Base-by-base conservation (phyloP, 1,140 invertebrate genomes). In the Hyposmocoma kahamanoa region DNA sequence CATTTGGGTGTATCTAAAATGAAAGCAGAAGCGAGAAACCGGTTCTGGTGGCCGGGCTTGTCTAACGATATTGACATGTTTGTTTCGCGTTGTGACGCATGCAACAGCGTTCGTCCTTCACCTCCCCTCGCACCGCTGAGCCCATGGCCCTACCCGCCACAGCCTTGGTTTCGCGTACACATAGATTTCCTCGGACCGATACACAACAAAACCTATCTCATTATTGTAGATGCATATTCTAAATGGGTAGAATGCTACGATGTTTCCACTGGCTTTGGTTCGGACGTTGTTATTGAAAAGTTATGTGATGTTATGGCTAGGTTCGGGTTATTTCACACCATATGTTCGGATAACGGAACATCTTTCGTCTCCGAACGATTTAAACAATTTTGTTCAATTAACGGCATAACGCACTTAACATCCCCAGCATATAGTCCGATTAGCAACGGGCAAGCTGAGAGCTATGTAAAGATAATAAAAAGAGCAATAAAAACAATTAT, bases 21-120 rank as follows among this genome's bases (percentile, higher is more conserved):
- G 65, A 88, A 88, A 51, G 17, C 41, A 9, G 26, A 73, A 4
- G 77, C 84, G 4, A 49, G 85, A 1, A 54, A 41, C 0, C 71
- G 72, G 44, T 47, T 82, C 1, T 88, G 68, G 62, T 89, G 85
- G 86, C 78, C 72, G 24, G 53, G 60, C 8, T 68, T 88, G 3
- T 73, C 86, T 54, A 41, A 42, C 0, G 75, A 86, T 8, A 76
- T 87, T 21, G 72, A 87, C 54, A 15, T 42, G 0, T 22, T 47
- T 4, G 22, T 34, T 9, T 9, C 26, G n/a, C 2, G 3, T 6
- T 47, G 44, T 17, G 44, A 47, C 11, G 18, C 20, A 19, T 47
- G 26, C 24, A 71, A 86, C 11, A 9, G n/a, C 2, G n/a, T 22
- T 2, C 19, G 46, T 2, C 34, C 36, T 3, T 3, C 32, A 2